Base-by-base conservation (phyloP, 2,888 invertebrate species). In the Biston stratarius region DNA sequence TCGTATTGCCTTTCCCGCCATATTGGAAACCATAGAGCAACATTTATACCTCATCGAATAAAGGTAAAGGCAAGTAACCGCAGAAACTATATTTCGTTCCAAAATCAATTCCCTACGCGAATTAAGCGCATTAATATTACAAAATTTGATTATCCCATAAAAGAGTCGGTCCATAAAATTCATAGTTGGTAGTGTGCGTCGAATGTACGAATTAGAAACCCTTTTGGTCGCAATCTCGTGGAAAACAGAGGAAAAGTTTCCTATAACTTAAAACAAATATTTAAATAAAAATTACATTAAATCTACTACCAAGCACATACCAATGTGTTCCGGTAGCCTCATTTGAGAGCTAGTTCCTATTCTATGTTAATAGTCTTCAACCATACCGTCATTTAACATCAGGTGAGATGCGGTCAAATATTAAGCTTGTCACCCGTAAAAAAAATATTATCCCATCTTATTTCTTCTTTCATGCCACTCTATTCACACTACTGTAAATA, bases 111-210 rank as follows among this genome's bases (percentile, higher is more conserved):
- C 86, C 78, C 83, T 83, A 83, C 84, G 78, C 83, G 87, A 89
- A 90, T 87, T 87, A 88, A 85, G 84, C 79, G 86, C 91, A 92
- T 93, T 93, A 92, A 92, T 92, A 92, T 88, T 89, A 90, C 91
- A 92, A 92, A 93, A 93, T 94, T 94, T 93, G 92, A 94, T 94
- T 94, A 93, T 93, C 91, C 90, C 88, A 91, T 94, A 92, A 94
- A 94, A 93, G 92, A 92, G 88, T 91, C 91, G 88, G 84, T 84
- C 89, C 90, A 93, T 92, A 94, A 94, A 93, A 93, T 89, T 85
- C 88, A 86, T 92, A 92, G 91, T 92, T 88, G 86, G 69, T 91
- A 92, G 91, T 92, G 91, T 84, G 83, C 88, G 86, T 81, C 89
- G 87, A 91, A 89, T 86, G 88, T 91, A 88, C 92, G 91, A 92